Conservation (phyloP, 1,140 invertebrate genomes). For the Camponotus vicinus region DNA sequence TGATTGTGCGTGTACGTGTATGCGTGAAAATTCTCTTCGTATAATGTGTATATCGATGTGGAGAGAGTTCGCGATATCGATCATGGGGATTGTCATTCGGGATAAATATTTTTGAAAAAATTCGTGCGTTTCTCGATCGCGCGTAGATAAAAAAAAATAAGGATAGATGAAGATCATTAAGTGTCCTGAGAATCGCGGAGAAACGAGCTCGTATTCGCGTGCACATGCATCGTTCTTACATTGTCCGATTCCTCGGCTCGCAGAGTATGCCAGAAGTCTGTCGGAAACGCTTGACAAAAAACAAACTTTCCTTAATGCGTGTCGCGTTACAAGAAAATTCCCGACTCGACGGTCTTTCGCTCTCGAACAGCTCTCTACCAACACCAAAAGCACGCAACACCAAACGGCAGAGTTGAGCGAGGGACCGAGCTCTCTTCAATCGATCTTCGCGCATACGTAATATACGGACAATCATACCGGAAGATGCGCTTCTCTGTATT, state of each 20-base stretch:
- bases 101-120: slow-evolving; percentile 49
- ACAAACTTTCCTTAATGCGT: slow-evolving; percentile 46
- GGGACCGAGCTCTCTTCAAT: slow-evolving; percentile 54
- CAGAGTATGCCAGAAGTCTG: slow-evolving; percentile 14
- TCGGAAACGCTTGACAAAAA: slow-evolving; percentile 38
- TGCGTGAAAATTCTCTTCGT: background rate
- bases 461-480: background rate
- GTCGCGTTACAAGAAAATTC: slow-evolving; percentile 28
- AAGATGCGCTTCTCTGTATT: background rate
- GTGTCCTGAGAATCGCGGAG: slow-evolving; percentile 21
- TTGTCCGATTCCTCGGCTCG: slow-evolving; percentile 12
- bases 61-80: slow-evolving; percentile 6
- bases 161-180: background rate
- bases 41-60: background rate
- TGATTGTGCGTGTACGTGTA: background rate
- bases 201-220: background rate
- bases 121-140: background rate
- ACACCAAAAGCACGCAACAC: slow-evolving; percentile 69
- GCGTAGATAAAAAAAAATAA: background rate
- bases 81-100: background rate
- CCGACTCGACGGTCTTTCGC: slow-evolving; percentile 63
- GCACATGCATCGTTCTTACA: background rate
- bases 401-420: slow-evolving; percentile 65
- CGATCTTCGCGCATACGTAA: slow-evolving; percentile 40
- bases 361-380: slow-evolving; percentile 63